Evolutionary conservation across 2,797 vertebrate genomes (phyloP), one percentile per base, ranked within the genome.

Genomic region (Scyliorhinus canicula): DNA sequence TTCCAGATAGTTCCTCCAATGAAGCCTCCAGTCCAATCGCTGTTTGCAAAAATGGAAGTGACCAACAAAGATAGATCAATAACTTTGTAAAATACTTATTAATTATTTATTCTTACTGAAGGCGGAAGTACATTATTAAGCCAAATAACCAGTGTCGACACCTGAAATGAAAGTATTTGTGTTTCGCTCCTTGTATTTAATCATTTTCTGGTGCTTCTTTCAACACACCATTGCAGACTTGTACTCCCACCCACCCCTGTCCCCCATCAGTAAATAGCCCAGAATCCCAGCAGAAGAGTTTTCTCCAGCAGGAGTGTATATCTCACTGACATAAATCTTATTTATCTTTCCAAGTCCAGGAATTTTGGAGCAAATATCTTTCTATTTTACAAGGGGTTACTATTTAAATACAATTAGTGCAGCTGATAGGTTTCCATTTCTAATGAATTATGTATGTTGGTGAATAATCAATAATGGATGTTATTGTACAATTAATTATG

Each of bases 391-490:
- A 79, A 12, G 21, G 44, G 19, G 79, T 82, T 82, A 82, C 79
- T 47, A 31, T 40, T 24, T 63, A 21, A 60, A 90, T 9, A 21
- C n/a, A 90, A 60, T 63, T 90, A 88, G 28, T 35, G 24, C 85
- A 88, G 50, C 35, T 88, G 60, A 40, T 44, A 24, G 31, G 16
- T 94, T 69, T 74, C 50, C 67, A 52, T 71, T 52, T 50, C 63
- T n/a, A 55, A 74, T 94, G 28, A 74, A 71, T 94, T 52, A 94
- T 69, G 44, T 65, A 93, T 69, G 12, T 50, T 60, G 21, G 35
- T 44, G 44, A 16, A 52, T 69, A 74, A 94, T 94, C 50, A 94
- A 69, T 71, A 93, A 69, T 93, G 47, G 44, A 93, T 65, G 16
- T n/a, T 44, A 21, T 24, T 65, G 24, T 65, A 44, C 24, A 67